These are phyloP conservation scores for Palythoa grandiflora DNA, from an alignment of 92 coral and sea anemone genomes.

Conservation along the genomic window DNA sequence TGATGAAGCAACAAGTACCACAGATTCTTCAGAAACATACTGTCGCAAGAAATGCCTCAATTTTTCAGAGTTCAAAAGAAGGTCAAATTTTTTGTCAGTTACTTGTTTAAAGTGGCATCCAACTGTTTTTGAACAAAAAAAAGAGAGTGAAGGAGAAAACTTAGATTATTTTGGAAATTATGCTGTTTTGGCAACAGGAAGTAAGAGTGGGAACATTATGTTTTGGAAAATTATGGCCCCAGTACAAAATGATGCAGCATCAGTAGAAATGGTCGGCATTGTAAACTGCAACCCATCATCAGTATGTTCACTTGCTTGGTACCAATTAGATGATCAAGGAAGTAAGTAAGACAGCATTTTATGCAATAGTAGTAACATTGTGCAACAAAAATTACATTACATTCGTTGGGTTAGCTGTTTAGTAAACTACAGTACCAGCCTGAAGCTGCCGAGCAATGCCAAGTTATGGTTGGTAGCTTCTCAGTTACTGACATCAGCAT, in stretches of 20 bases:
- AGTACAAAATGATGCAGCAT: conserved; percentile 18
- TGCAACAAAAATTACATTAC: neutral
- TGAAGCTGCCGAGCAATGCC: no score
- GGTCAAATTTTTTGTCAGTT: conserved; percentile 52
- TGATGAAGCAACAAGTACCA: neutral
- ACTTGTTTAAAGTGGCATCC: conserved; percentile 64
- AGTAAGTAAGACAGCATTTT: conserved; percentile 7
- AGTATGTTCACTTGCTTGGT: conserved; percentile 55
- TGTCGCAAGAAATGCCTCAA: neutral
- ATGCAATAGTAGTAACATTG: no score
- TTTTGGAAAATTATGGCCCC: conserved; percentile 74
- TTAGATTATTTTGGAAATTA: conserved; percentile 9
- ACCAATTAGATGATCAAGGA: neutral
- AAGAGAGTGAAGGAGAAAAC: neutral
- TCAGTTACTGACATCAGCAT: no score
- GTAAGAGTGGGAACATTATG: conserved; percentile 69
- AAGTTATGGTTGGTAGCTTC: no score
- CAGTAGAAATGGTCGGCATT: conserved; percentile 18
- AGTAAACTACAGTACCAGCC: no score
- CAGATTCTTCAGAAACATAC: conserved; percentile 20
- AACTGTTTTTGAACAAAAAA: neutral
- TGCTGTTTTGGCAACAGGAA: conserved; percentile 66
- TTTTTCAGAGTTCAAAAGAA: conserved; percentile 52
- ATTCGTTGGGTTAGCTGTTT: no score
- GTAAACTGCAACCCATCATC: conserved; percentile 16